Conservation (phyloP, 2,888 invertebrate genomes). For the Neocrepidodera transversa region DNA sequence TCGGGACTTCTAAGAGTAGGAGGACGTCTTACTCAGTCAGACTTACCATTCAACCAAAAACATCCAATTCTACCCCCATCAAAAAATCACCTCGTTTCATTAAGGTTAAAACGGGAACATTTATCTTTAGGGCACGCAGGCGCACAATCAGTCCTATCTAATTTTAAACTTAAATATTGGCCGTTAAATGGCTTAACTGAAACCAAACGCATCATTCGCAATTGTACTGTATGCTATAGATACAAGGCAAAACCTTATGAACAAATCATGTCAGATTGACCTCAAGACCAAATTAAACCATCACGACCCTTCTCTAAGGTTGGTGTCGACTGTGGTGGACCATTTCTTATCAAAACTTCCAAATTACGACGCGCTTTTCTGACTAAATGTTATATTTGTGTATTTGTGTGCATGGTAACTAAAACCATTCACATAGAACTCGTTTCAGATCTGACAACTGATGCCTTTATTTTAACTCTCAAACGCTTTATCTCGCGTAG, state of each 20-base stretch:
- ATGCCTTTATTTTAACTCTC: not conserved
- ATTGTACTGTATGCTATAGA: slow-evolving; percentile 16
- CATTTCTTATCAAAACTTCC: slow-evolving; percentile 37
- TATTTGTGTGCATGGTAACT: slow-evolving; percentile 47
- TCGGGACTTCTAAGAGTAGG: too few species aligned
- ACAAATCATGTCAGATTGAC: slow-evolving; percentile 37
- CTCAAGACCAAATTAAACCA: slow-evolving; percentile 17
- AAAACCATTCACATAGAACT: slow-evolving; percentile 15
- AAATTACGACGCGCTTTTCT: slow-evolving; percentile 30
- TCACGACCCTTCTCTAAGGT: slow-evolving; percentile 26
- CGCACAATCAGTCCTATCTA: slow-evolving; percentile 14
- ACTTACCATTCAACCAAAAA: slow-evolving; percentile 11
- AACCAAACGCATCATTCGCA: slow-evolving; percentile 4
- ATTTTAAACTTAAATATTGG: slow-evolving; percentile 21
- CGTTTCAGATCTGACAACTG: not conserved
- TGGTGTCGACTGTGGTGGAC: slow-evolving; percentile 46
- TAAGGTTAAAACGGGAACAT: slow-evolving; percentile 19
- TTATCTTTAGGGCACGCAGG: slow-evolving; percentile 17
- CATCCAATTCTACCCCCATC: slow-evolving; percentile 13
- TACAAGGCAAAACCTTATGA: not conserved
- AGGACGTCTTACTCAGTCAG: too few species aligned
- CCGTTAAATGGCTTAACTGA: slow-evolving; percentile 16
- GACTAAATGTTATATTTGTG: slow-evolving; percentile 44
- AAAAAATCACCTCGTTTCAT: slow-evolving; percentile 6
- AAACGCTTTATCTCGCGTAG: not conserved